These are phyloP conservation scores for Spodoptera litura DNA, from an alignment of 1,140 invertebrate species.

Conservation along the genomic window DNA sequence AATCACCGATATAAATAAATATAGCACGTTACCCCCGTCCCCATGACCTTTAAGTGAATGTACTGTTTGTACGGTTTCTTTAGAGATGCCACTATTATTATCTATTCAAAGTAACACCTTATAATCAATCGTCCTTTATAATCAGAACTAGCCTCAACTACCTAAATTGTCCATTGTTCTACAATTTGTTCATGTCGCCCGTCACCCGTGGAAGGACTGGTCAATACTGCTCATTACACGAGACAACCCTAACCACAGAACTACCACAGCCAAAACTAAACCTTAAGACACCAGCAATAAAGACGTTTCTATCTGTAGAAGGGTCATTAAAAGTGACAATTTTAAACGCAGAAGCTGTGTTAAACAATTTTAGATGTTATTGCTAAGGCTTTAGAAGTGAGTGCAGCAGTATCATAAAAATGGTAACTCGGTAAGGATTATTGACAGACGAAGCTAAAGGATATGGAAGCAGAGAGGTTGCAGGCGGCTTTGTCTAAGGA, in stretches of 20 bases:
- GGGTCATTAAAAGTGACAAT: slow-evolving; percentile 15
- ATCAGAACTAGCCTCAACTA: not conserved
- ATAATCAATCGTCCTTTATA: too few species aligned
- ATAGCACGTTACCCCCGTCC: too few species aligned
- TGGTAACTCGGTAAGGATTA: slow-evolving; percentile 24
- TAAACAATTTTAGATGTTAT: not conserved
- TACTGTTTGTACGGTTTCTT: not conserved
- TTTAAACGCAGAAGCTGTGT: not conserved
- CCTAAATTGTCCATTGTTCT: slow-evolving; percentile 41
- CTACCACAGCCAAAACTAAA: slow-evolving; percentile 3
- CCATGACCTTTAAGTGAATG: not conserved
- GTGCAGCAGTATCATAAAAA: not conserved
- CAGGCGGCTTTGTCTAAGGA: slow-evolving; percentile 33
- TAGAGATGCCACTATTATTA: not conserved
- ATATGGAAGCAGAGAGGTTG: slow-evolving; percentile 28
- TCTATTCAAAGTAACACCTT: slow-evolving; percentile 1
- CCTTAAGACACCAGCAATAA: not conserved
- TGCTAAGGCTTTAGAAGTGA: not conserved
- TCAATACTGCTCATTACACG: slow-evolving; percentile 33
- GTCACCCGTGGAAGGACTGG: slow-evolving; percentile 34
- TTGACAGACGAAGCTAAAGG: slow-evolving; percentile 31
- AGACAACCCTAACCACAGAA: not conserved
- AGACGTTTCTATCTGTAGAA: not conserved
- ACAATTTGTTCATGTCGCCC: slow-evolving; percentile 36
- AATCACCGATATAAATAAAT: too few species aligned